Conservation (phyloP, 1,140 invertebrate species). For the Contarinia nasturtii region DNA sequence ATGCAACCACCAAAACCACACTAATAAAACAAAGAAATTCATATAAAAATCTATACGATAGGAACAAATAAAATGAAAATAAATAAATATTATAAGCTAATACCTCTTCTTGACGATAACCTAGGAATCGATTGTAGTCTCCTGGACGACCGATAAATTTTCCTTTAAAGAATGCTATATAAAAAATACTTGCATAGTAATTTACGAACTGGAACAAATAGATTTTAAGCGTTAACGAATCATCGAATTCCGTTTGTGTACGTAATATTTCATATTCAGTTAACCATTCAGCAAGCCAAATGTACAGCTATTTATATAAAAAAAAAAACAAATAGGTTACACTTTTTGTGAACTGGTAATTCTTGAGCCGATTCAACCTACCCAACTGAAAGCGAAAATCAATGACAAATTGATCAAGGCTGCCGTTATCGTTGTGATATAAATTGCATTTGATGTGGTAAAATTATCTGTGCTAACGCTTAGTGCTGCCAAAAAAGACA, state of each 20-base stretch:
- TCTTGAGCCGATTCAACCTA: slow-evolving; percentile 25
- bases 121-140: slow-evolving; percentile 54
- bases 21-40: slow-evolving; percentile 18
- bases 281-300: slow-evolving; percentile 71
- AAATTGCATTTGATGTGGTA: slow-evolving; percentile 50
- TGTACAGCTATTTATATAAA: slow-evolving; percentile 46
- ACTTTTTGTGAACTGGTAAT: too few relatives aligned
- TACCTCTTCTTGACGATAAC: slow-evolving; percentile 69
- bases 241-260: slow-evolving; percentile 95
- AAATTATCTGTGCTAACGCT: slow-evolving; percentile 35
- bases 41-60: neutral
- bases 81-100: neutral
- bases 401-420: slow-evolving; percentile 72
- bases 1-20: slow-evolving; percentile 77
- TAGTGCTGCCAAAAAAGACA: slow-evolving; percentile 61
- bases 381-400: slow-evolving; percentile 74
- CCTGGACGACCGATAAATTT: slow-evolving; percentile 75
- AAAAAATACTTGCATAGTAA: slow-evolving; percentile 96
- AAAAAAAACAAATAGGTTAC: too few relatives aligned
- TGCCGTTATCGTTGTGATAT: slow-evolving; percentile 67
- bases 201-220: slow-evolving; percentile 97
- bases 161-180: slow-evolving; percentile 95
- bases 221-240: slow-evolving; percentile 90
- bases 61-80: neutral
- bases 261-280: slow-evolving; percentile 87